A percentile compares a stretch with the other conserved stretches of the same genome.
Evolutionary conservation across 2,113 vertebrate genomes (phyloP).

Genomic region (Todiramphus saurophagus): DNA sequence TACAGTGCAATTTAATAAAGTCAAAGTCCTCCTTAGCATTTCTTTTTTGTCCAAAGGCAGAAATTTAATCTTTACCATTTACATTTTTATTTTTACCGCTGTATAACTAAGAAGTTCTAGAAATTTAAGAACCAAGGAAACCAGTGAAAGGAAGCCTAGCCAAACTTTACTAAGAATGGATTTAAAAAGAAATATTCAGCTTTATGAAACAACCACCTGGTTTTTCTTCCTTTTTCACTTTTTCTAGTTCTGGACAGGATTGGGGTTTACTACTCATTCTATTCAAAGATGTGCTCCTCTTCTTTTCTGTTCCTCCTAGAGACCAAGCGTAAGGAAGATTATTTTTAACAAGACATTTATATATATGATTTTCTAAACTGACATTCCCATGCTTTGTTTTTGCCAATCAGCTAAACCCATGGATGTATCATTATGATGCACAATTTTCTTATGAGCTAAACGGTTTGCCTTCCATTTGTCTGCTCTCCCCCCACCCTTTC

Average conservation of each 20-base stretch:
- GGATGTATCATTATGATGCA: background rate
- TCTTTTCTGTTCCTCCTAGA: constrained; percentile 83
- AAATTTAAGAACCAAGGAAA: background rate
- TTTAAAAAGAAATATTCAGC: constrained; percentile 1
- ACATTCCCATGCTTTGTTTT: background rate
- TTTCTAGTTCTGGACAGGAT: constrained; percentile 76
- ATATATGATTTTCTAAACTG: background rate
- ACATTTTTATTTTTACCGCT: background rate
- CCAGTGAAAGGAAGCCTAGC: background rate
- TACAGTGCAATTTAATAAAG: background rate
- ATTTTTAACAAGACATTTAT: constrained; percentile 43
- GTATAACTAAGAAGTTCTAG: background rate
- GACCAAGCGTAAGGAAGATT: constrained; percentile 67
- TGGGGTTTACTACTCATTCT: constrained; percentile 81
- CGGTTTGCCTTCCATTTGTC: background rate
- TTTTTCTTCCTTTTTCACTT: constrained; percentile 81
- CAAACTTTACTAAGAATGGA: background rate
- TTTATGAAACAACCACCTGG: constrained; percentile 77
- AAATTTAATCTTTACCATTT: background rate
- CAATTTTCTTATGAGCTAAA: background rate
- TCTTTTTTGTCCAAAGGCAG: background rate
- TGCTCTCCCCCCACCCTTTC: background rate
- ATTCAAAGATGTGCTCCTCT: constrained; percentile 87
- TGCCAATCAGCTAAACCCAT: background rate
- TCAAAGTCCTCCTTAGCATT: background rate